Percentiles rank a stretch among this genome's conserved stretches.
Evolutionary conservation across 2,888 invertebrate species (phyloP).

Genomic region (Deilephila elpenor): DNA sequence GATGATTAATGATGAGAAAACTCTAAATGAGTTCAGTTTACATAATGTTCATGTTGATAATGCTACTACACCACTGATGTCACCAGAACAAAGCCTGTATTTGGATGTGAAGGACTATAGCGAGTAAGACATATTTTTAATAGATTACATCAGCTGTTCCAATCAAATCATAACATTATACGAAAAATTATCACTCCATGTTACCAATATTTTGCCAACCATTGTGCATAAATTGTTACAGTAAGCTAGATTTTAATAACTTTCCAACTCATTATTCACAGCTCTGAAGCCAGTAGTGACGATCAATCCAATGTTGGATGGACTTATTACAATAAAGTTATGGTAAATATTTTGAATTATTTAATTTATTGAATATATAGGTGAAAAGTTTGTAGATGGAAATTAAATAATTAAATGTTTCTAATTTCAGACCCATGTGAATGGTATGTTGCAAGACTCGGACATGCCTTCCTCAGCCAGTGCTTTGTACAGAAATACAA

Average conservation of each 20-base stretch:
- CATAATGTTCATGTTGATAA: conserved; percentile 78
- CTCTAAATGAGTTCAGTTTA: conserved; percentile 75
- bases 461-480: conserved; percentile 80
- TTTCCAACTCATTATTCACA: conserved; percentile 51
- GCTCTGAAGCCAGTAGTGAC: conserved; percentile 81
- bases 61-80: conserved; percentile 75
- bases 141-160: background rate
- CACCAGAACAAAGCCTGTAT: conserved; percentile 77
- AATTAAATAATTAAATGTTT: background rate
- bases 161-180: too few relatives aligned
- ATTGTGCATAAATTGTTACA: background rate
- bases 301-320: conserved; percentile 86
- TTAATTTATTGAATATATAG: too few relatives aligned
- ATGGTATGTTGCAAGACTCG: conserved; percentile 79
- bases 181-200: too few relatives aligned
- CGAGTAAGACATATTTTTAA: conserved; percentile 62
- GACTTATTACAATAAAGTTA: conserved; percentile 89
- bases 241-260: background rate
- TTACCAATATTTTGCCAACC: too few relatives aligned
- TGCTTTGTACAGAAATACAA: conserved; percentile 70
- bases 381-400: too few relatives aligned
- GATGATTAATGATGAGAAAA: conserved; percentile 67
- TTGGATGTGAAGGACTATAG: conserved; percentile 79
- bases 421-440: conserved; percentile 73
- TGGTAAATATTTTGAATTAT: conserved; percentile 71